These are phyloP conservation scores for Exocentrus adspersus DNA, from an alignment of 2,888 invertebrate species.

Conservation along the genomic window DNA sequence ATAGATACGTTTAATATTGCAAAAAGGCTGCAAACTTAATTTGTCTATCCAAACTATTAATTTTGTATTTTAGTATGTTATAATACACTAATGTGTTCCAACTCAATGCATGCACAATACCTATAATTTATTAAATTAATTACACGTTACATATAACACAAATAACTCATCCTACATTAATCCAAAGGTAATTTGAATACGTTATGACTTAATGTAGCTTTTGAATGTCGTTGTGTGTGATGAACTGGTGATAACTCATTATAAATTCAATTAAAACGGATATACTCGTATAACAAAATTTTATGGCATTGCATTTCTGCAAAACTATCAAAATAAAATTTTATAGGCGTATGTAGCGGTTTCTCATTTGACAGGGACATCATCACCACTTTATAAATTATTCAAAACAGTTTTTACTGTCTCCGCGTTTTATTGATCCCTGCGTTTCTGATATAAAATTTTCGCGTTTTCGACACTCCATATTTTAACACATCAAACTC, in stretches of 20 bases:
- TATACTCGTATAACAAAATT: conserved; percentile 20
- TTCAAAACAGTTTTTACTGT: conserved; percentile 10
- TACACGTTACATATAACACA: too few relatives aligned
- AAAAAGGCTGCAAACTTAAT: too few relatives aligned
- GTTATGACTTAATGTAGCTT: too few relatives aligned
- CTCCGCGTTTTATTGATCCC: conserved; percentile 4
- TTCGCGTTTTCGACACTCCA: background rate
- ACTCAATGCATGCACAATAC: too few relatives aligned
- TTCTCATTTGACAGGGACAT: conserved; percentile 24
- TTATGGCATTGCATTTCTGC: conserved; percentile 1
- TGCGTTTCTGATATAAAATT: background rate
- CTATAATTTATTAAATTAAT: too few relatives aligned
- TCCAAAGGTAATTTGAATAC: too few relatives aligned
- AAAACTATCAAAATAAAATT: conserved; percentile 24
- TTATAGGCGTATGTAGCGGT: conserved; percentile 19
- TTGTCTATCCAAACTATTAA: too few relatives aligned
- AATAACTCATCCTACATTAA: too few relatives aligned
- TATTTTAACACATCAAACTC: background rate
- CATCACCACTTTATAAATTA: conserved; percentile 13
- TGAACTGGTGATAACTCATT: conserved; percentile 13
- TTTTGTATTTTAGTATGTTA: too few relatives aligned
- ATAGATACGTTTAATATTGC: too few relatives aligned
- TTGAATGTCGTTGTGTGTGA: background rate
- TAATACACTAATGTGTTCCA: too few relatives aligned
- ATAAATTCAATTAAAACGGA: conserved; percentile 20